A percentile compares a stretch with the other conserved stretches of the same genome.
Evolutionary conservation across 1,140 invertebrate species (phyloP).

Genomic region (Stegodyphus dumicola): DNA sequence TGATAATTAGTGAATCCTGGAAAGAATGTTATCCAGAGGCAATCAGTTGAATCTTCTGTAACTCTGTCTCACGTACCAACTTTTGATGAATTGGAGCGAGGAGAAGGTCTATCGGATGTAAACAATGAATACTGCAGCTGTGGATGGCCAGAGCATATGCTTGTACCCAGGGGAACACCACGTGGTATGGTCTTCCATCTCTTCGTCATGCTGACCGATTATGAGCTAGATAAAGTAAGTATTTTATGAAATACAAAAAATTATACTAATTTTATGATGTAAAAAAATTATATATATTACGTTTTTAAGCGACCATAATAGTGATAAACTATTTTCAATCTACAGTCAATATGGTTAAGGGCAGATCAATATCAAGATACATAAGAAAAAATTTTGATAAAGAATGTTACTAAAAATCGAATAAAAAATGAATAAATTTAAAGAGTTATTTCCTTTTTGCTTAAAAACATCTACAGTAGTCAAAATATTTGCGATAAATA

Average conservation of each 20-base stretch:
- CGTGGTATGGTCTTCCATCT: conserved; percentile 79
- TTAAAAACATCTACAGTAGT: too few relatives aligned
- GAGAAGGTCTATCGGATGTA: conserved; percentile 17
- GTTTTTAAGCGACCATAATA: neutral
- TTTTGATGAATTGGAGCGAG: conserved; percentile 71
- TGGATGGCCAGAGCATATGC: conserved; percentile 88
- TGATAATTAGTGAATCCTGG: conserved; percentile 73
- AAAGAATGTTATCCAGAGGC: conserved; percentile 74
- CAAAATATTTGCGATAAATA: too few relatives aligned
- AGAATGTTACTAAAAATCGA: too few relatives aligned
- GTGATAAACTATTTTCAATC: neutral
- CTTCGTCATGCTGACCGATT: conserved; percentile 86
- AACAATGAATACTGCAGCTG: conserved; percentile 77
- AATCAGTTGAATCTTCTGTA: conserved; percentile 76
- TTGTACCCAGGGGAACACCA: conserved; percentile 79
- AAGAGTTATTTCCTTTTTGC: too few relatives aligned
- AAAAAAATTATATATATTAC: neutral
- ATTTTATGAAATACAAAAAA: neutral
- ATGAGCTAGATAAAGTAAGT: conserved; percentile 25
- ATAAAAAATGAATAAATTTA: too few relatives aligned
- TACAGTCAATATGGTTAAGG: too few relatives aligned
- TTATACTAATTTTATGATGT: too few relatives aligned
- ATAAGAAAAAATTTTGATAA: too few relatives aligned
- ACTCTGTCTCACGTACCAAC: conserved; percentile 78
- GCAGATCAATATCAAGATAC: too few relatives aligned